Evolutionary conservation across 2,888 invertebrate species (phyloP).

Genomic region (Cheilosia urbana): DNA sequence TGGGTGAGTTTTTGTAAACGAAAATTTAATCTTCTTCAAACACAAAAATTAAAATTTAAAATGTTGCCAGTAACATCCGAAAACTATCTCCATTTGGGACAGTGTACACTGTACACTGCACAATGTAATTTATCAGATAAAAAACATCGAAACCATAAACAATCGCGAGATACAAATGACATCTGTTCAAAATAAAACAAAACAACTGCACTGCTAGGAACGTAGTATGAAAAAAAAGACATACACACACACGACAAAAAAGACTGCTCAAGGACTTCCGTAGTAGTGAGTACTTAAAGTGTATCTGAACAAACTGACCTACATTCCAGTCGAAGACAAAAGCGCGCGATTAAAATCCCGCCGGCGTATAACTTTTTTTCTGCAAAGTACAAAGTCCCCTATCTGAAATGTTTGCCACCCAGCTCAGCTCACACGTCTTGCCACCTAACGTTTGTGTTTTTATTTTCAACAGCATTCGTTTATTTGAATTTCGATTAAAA

Average conservation of each 20-base stretch:
- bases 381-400: background rate
- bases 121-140: conserved; percentile 11
- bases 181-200: conserved; percentile 32
- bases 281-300: conserved; percentile 58
- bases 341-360: conserved; percentile 67
- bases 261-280: conserved; percentile 55
- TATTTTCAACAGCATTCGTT: conserved; percentile 16
- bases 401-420: conserved; percentile 3
- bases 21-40: background rate
- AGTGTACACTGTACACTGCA: background rate
- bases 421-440: background rate
- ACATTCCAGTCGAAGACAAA: conserved; percentile 67
- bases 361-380: conserved; percentile 46
- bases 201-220: background rate
- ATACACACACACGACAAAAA: background rate
- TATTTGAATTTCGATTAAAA: conserved; percentile 49
- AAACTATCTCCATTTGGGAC: background rate
- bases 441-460: background rate
- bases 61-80: conserved; percentile 48
- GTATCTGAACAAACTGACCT: conserved; percentile 71
- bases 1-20: conserved; percentile 89
- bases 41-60: background rate
- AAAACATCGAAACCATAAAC: conserved; percentile 21
- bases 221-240: background rate
- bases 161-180: conserved; percentile 42